Evolutionary conservation across 2,113 vertebrate genomes (phyloP), one percentile per base, ranked within the genome.

Genomic region (Sinocyclocheilus maitianheensis): DNA sequence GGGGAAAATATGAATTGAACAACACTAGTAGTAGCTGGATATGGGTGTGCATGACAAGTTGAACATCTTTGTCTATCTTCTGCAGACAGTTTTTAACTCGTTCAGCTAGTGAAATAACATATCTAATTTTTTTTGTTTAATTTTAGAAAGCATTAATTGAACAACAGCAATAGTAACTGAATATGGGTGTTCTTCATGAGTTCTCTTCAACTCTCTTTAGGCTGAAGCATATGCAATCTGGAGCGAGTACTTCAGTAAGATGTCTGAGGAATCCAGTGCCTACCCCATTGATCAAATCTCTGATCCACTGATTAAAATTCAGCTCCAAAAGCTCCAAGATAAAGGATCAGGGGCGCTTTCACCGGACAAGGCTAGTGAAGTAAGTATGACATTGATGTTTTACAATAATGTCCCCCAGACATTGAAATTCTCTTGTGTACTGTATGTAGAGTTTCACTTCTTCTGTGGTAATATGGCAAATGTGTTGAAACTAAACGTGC

Each of bases 321-420:
- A 99, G 81, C 95, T 99, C 72, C 92, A 94, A 80, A 81, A 78
- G 46, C 96, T 99, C 8, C 97, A 96, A 84, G 94, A 96, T 76
- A 97, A 94, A 90, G 97, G 96, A 65, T 92, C 96, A 0, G 95
- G 96, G 4, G 94, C 77, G 1, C 91, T 99, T 6, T 63, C 96
- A 0, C 0, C 4, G 0, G 96, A 97, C 34, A 97, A 98, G 89
- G 93, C 88, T 0, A 87, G 71, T 67, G 90, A 89, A 5, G 94
- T 95, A 90, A 94, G 94, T 86, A 16, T 24, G 46, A 26, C 26
- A 48, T 26, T 51, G 46, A n/a, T 24, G 22, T 51, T 53, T 51
- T n/a, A 77, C n/a, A 51, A 37, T 20, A 71, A 71, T 16, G 24
- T 34, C 3, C 4, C 18, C 37, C 14, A 55, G 14, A 55, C 5